Percentiles rank a stretch among this genome's conserved stretches.
Evolutionary conservation across 2,797 vertebrate genomes (phyloP).

Genomic region (Spinus pinus): DNA sequence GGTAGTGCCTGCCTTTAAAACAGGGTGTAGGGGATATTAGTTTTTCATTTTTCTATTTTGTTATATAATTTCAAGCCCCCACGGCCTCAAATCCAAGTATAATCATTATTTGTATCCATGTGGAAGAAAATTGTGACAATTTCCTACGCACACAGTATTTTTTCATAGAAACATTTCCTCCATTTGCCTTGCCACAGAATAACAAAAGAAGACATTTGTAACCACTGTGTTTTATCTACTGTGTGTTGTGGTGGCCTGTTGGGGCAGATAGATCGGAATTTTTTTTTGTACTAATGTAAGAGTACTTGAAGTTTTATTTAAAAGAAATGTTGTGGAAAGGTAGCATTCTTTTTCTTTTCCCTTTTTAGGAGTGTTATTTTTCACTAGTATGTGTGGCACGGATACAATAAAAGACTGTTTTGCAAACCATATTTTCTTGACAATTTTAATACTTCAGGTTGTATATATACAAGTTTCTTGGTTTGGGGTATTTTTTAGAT

Average conservation of each 20-base stretch:
- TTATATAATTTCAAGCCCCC: conserved; percentile 93
- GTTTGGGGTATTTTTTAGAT: not conserved
- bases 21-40: conserved; percentile 98
- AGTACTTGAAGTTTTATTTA: conserved; percentile 99
- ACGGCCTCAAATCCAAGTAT: conserved; percentile 91
- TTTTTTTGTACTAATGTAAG: conserved; percentile 97
- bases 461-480: not conserved
- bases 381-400: conserved; percentile 99
- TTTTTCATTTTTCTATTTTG: conserved; percentile 89
- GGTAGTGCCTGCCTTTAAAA: conserved; percentile 99
- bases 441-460: conserved; percentile 56
- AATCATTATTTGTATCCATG: conserved; percentile 85
- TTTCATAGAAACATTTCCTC: conserved; percentile 86
- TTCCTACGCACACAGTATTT: conserved; percentile 88
- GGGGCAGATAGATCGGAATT: conserved; percentile 92
- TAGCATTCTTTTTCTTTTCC: conserved; percentile 91
- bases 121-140: conserved; percentile 82
- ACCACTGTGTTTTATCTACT: conserved; percentile 97
- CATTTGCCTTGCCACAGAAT: conserved; percentile 90
- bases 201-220: conserved; percentile 90
- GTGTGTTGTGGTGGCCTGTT: conserved; percentile 94
- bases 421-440: conserved; percentile 82
- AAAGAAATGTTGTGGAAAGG: conserved; percentile 96
- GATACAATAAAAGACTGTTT: conserved; percentile 99
- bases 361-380: conserved; percentile 99